phyloP scores from a whole-genome alignment of 2,888 invertebrate species.

The Acronicta leporina region DNA sequence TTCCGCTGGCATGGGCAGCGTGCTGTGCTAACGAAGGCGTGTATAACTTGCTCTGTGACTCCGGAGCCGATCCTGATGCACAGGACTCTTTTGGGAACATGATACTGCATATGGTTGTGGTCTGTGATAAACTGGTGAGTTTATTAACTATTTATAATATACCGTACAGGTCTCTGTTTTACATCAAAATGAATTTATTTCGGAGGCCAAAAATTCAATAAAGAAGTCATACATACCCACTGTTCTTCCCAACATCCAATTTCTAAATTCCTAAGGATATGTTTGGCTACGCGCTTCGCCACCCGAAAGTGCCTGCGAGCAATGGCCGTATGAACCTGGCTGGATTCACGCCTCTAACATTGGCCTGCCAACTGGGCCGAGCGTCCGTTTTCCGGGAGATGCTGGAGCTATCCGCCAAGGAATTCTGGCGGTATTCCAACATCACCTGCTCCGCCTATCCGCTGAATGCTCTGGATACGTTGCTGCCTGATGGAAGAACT shows the following conservation, averaged over 20 bases:
- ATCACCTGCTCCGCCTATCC: constrained; percentile 99
- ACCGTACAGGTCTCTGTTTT: too few relatives aligned
- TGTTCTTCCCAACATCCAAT: constrained; percentile 10
- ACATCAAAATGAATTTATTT: too few relatives aligned
- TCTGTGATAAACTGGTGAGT: constrained; percentile 97
- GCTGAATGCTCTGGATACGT: constrained; percentile 97
- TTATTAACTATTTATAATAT: too few relatives aligned
- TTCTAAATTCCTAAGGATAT: constrained; percentile 92
- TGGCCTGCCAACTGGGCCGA: constrained; percentile 98
- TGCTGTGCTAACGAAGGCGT: constrained; percentile 99
- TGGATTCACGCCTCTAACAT: constrained; percentile 97
- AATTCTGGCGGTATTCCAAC: constrained; percentile 99
- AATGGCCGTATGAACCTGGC: constrained; percentile 96
- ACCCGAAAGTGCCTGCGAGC: constrained; percentile 97
- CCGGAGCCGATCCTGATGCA: constrained; percentile 98
- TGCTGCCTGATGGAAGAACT: constrained; percentile 97
- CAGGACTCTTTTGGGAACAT: constrained; percentile 99
- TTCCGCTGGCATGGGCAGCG: constrained; percentile 98
- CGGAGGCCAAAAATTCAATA: too few relatives aligned
- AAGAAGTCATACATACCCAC: constrained; percentile 4
- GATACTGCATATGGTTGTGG: constrained; percentile 99
- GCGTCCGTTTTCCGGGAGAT: constrained; percentile 99
- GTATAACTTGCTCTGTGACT: constrained; percentile 97
- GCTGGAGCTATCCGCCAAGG: constrained; percentile 97
- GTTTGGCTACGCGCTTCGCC: constrained; percentile 99